These are phyloP conservation scores for Desmodus rotundus DNA, from an alignment of 2,113 vertebrate genomes.

Conservation along the genomic window DNA sequence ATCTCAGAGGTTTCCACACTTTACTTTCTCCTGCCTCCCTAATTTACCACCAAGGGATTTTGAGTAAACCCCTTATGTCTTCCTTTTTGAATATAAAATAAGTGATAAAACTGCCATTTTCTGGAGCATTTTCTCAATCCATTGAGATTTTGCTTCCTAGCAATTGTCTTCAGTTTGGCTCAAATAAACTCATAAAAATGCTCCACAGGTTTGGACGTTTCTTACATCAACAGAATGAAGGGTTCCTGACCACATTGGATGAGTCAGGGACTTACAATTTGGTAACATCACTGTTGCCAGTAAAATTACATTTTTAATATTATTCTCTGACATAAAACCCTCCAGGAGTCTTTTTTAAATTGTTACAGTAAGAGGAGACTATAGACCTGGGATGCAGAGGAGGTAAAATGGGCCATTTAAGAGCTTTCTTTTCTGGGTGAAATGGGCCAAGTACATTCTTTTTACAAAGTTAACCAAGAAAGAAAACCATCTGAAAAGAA, in stretches of 20 bases:
- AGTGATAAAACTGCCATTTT: background rate
- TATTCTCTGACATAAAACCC: conserved; percentile 20
- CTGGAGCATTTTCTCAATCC: background rate
- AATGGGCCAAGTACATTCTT: conserved; percentile 36
- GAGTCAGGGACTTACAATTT: background rate
- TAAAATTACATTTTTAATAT: background rate
- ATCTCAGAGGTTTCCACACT: background rate
- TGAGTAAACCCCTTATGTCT: background rate
- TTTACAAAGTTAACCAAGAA: conserved; percentile 44
- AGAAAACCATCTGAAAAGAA: conserved; percentile 40
- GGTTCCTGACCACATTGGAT: background rate
- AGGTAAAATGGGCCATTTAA: background rate
- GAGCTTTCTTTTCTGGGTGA: background rate
- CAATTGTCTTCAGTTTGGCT: background rate
- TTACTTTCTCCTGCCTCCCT: background rate
- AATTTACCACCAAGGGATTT: background rate
- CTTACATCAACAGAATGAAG: background rate
- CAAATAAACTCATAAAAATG: background rate
- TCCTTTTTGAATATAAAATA: background rate
- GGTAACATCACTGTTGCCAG: background rate
- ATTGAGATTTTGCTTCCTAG: background rate
- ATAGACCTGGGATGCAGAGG: background rate
- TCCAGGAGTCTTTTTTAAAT: conserved; percentile 21
- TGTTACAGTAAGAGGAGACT: background rate
- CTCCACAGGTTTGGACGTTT: background rate